Percentiles rank a stretch among this genome's conserved stretches.
These are phyloP conservation scores for Temnothorax ravouxi DNA, from an alignment of 2,888 invertebrate species.

Conservation along the genomic window DNA sequence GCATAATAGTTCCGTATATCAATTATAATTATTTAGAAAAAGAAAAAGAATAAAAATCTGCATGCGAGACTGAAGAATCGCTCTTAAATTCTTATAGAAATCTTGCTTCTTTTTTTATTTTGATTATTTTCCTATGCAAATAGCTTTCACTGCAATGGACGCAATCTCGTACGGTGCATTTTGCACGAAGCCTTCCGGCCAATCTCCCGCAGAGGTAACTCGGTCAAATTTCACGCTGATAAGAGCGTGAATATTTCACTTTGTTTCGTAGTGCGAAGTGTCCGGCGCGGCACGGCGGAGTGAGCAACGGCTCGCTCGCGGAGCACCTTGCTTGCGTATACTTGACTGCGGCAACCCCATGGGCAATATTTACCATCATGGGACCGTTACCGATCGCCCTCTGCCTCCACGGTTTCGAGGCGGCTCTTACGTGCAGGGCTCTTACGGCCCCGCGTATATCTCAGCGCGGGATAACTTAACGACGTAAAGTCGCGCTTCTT, in stretches of 20 bases:
- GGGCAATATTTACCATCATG: constrained; percentile 79
- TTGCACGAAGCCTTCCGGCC: constrained; percentile 1
- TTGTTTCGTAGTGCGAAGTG: constrained; percentile 41
- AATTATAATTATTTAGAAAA: constrained; percentile 8
- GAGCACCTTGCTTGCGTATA: constrained; percentile 73
- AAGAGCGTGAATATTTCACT: constrained; percentile 67
- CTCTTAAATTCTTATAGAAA: neutral
- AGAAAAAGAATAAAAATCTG: too few species aligned
- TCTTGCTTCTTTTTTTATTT: neutral
- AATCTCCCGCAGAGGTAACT: constrained; percentile 36
- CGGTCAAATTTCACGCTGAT: constrained; percentile 55
- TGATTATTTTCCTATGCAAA: constrained; percentile 5
- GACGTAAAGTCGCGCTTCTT: constrained; percentile 54
- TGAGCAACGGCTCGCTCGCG: constrained; percentile 26
- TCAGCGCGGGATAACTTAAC: constrained; percentile 58
- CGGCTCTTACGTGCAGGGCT: constrained; percentile 68
- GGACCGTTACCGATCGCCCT: constrained; percentile 80
- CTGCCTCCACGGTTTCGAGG: constrained; percentile 73
- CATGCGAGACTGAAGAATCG: neutral
- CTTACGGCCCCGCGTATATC: constrained; percentile 60
- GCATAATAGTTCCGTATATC: neutral
- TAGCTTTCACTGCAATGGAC: neutral
- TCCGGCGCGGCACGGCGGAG: constrained; percentile 13
- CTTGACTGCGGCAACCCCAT: constrained; percentile 62
- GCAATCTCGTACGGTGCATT: constrained; percentile 7